phyloP scores from a whole-genome alignment of 2,888 invertebrate genomes.

The Drosophila eohydei region DNA sequence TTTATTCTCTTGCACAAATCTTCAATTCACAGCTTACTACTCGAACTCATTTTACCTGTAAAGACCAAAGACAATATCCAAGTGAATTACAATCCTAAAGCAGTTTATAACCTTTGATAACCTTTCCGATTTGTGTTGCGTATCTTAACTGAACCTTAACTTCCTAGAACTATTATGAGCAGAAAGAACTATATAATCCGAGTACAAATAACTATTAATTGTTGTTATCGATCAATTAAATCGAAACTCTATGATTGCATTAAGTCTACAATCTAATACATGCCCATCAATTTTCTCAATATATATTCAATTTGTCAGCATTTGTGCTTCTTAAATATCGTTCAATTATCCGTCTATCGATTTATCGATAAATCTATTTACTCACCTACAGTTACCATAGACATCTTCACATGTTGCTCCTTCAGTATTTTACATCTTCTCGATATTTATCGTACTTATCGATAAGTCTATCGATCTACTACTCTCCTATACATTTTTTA shows the following conservation, averaged over 20 bases:
- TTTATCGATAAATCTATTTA: neutral
- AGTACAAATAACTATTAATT: neutral
- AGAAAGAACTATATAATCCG: neutral
- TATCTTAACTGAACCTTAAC: neutral
- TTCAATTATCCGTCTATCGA: neutral
- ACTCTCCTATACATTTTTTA: neutral
- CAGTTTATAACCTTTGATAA: neutral
- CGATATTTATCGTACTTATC: neutral
- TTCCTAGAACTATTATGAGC: neutral
- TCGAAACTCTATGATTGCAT: neutral
- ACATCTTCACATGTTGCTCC: neutral
- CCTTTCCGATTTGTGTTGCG: slow-evolving; percentile 25
- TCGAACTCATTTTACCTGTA: slow-evolving; percentile 66
- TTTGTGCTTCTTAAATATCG: neutral
- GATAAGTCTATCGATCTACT: neutral
- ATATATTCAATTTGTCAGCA: neutral
- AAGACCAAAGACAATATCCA: slow-evolving; percentile 4
- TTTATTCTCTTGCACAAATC: slow-evolving; percentile 22
- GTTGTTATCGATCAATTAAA: neutral
- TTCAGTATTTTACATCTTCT: neutral
- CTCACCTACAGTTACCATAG: too few relatives aligned
- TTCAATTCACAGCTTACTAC: slow-evolving; percentile 58
- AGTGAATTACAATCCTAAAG: slow-evolving; percentile 8
- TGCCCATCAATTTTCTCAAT: neutral
- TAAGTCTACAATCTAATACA: neutral